phyloP scores from a whole-genome alignment of 1,140 invertebrate genomes.

The Ostrea edulis region DNA sequence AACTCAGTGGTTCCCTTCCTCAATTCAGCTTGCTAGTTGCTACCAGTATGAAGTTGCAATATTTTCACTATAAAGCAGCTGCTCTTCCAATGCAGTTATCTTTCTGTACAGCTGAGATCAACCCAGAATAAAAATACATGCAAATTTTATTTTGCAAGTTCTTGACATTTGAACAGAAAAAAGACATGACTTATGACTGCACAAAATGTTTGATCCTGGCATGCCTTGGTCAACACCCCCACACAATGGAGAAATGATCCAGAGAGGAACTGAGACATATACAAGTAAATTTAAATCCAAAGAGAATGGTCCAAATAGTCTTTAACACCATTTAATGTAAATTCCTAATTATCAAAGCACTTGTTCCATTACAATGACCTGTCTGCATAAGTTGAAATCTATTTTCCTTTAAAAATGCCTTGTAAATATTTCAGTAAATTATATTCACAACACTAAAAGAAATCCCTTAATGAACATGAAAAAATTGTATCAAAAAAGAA shows the following conservation, averaged over 20 bases:
- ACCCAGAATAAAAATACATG: conserved; percentile 48
- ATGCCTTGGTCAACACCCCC: conserved; percentile 36
- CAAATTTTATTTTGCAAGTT: conserved; percentile 50
- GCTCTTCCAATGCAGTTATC: neutral
- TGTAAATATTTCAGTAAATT: neutral
- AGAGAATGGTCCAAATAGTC: conserved; percentile 24
- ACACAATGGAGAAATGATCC: neutral
- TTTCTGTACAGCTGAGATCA: neutral
- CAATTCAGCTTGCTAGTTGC: no score
- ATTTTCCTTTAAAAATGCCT: neutral
- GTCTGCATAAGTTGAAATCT: neutral
- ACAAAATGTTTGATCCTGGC: conserved; percentile 29
- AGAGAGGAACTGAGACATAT: conserved; percentile 26
- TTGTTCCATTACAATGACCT: neutral
- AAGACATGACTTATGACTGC: conserved; percentile 12
- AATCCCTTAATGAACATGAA: conserved; percentile 25
- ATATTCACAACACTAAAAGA: conserved; percentile 21
- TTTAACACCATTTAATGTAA: conserved; percentile 32
- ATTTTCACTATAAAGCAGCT: neutral
- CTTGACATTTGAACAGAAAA: conserved; percentile 15
- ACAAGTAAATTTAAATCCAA: conserved; percentile 18
- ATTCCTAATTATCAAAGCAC: neutral
- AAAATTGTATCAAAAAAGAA: conserved; percentile 1
- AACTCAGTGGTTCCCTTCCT: no score
- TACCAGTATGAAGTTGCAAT: no score